phyloP scores from a whole-genome alignment of 2,888 invertebrate species.

The Trichopoda pennipes region DNA sequence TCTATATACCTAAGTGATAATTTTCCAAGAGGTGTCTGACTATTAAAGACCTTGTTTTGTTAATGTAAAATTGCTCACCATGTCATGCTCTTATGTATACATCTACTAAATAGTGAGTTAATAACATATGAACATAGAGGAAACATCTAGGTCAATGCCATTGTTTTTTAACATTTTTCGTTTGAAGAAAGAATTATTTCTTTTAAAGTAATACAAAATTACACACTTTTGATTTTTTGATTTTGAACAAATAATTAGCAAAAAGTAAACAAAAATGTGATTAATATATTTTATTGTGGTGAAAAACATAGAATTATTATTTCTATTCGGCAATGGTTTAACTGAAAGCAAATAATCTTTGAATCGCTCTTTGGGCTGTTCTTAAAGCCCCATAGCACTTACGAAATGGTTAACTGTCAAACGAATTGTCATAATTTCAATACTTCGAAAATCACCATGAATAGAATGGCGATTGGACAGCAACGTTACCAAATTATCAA shows the following conservation, averaged over 20 bases:
- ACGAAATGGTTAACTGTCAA: too few relatives aligned
- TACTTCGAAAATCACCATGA: too few relatives aligned
- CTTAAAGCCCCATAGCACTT: too few relatives aligned
- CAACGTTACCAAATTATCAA: too few relatives aligned
- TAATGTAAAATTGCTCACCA: conserved; percentile 9
- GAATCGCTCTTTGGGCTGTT: too few relatives aligned
- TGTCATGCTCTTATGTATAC: not conserved
- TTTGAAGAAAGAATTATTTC: conserved; percentile 13
- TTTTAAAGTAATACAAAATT: conserved; percentile 12
- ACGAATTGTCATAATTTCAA: too few relatives aligned
- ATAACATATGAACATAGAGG: not conserved
- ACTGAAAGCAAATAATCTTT: too few relatives aligned
- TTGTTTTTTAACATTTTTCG: conserved; percentile 37
- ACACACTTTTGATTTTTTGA: conserved; percentile 5
- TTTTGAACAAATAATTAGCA: conserved; percentile 24
- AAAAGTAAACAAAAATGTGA: conserved; percentile 14
- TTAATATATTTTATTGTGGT: too few relatives aligned
- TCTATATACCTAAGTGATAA: not conserved
- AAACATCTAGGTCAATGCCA: conserved; percentile 53
- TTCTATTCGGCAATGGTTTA: too few relatives aligned
- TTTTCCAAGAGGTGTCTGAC: conserved; percentile 50
- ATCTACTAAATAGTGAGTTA: conserved; percentile 1
- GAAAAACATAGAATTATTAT: too few relatives aligned
- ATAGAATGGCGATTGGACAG: too few relatives aligned
- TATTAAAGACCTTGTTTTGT: conserved; percentile 53